phyloP scores from a whole-genome alignment of 2,113 vertebrate species.

The Camelus dromedarius region DNA sequence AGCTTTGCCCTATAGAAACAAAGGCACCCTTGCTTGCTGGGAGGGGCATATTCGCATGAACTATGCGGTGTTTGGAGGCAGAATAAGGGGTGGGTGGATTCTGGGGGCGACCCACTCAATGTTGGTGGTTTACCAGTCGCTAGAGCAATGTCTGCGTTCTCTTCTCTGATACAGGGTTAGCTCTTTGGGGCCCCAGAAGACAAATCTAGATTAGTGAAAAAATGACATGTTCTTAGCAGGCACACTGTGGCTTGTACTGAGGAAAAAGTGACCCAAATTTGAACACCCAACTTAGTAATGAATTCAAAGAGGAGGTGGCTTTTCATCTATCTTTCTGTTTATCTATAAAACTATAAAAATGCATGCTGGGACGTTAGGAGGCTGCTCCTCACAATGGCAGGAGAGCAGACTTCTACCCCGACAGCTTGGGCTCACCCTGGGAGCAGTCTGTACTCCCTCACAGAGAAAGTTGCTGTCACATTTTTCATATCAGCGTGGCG shows the following conservation, averaged over 20 bases:
- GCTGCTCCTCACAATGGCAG: rapidly evolving
- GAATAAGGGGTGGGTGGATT: background rate
- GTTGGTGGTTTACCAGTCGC: background rate
- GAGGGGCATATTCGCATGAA: background rate
- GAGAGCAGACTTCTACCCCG: background rate
- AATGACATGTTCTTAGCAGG: background rate
- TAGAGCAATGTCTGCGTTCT: background rate
- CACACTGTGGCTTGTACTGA: background rate
- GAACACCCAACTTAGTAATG: background rate
- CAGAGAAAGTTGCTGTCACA: background rate
- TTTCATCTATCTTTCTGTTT: background rate
- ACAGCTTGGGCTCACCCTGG: background rate
- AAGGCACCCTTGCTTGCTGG: background rate
- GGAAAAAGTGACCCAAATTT: background rate
- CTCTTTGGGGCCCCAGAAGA: background rate
- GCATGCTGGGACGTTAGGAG: background rate
- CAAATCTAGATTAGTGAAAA: background rate
- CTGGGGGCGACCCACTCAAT: background rate
- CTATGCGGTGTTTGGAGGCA: background rate
- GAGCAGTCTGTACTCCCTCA: background rate
- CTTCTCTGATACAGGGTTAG: background rate
- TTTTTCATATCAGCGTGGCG: background rate
- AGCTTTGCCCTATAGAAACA: background rate
- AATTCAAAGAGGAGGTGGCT: background rate
- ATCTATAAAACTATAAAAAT: background rate